These are phyloP conservation scores for Goniozus legneri DNA, from an alignment of 1,140 invertebrate species.

Conservation along the genomic window DNA sequence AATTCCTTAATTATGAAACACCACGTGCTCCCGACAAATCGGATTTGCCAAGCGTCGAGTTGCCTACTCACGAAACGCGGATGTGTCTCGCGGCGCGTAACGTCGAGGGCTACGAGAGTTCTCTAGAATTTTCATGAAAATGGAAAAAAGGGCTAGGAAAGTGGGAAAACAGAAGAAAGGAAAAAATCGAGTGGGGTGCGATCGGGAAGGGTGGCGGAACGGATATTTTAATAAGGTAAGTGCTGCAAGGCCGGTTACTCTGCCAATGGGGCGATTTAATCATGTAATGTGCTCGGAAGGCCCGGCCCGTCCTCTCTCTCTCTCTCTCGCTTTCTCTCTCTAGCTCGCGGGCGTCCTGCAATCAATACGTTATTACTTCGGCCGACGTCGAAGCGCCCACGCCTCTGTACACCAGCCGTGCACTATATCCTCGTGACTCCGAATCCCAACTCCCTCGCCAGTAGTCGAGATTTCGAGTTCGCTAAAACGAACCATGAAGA, in stretches of 20 bases:
- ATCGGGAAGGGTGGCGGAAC: conserved; percentile 8
- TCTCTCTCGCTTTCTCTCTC: too few species aligned
- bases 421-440: too few species aligned
- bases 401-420: too few species aligned
- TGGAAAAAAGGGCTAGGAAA: conserved; percentile 8
- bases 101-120: not conserved
- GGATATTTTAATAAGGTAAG: conserved; percentile 52
- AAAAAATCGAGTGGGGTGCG: not conserved
- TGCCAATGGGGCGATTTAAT: conserved; percentile 40
- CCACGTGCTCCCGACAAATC: not conserved
- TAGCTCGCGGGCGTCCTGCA: too few species aligned
- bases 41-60: not conserved
- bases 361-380: conserved; percentile 47
- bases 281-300: conserved; percentile 48
- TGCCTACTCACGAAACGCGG: not conserved
- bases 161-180: not conserved
- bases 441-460: too few species aligned
- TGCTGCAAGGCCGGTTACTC: conserved; percentile 39
- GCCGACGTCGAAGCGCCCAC: too few species aligned
- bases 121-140: not conserved
- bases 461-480: too few species aligned
- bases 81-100: not conserved
- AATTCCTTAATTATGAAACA: conserved; percentile 39
- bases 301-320: conserved; percentile 26
- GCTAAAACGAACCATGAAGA: too few species aligned